Base-by-base conservation (phyloP, 2,797 vertebrate species). In the Prunella strophiata region DNA sequence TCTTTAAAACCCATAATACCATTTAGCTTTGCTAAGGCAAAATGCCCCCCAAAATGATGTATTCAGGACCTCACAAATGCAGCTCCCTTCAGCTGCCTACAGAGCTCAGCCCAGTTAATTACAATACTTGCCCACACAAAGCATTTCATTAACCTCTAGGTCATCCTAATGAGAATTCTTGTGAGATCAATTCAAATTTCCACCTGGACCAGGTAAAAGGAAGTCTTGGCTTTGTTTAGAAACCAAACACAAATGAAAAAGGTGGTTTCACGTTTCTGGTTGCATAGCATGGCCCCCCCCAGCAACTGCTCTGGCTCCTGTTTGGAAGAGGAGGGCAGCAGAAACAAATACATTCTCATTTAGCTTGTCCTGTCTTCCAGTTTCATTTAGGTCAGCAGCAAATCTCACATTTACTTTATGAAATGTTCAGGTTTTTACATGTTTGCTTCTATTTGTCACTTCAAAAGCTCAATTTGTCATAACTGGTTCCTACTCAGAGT, bases 401-500 rank as follows among this genome's bases (percentile, higher is more conserved):
- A 79, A 84, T 75, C 51, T 95, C 47, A 50, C 66, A 73, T 65
- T 88, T 80, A n/a, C n/a, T 84, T 84, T 70, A 76, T 75, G 61
- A 77, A 66, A 65, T 93, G 71, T 81, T 78, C 62, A 84, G 55
- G 80, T 94, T 91, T 89, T 59, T 47, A 86, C 26, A n/a, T 71
- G 66, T 78, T 94, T 92, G 52, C 57, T 93, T 82, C 82, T 84
- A 67, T 88, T 91, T 94, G 94, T 94, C 89, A 88, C 83, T 94
- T 96, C 87, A 94, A 93, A 96, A 94, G 73, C 91, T 88, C 76
- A 47, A 54, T 97, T 96, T 94, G 92, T 95, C 94, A 84, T 91
- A 88, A 95, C 71, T 86, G 59, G 88, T 74, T 97, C 59, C 59
- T 90, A 57, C 51, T 38, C 73, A 26, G 73, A 85, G 67, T 86